Percentiles rank a stretch among this genome's conserved stretches.
These are phyloP conservation scores for Sepiola atlantica DNA, from an alignment of 2,888 invertebrate genomes.

Conservation along the genomic window DNA sequence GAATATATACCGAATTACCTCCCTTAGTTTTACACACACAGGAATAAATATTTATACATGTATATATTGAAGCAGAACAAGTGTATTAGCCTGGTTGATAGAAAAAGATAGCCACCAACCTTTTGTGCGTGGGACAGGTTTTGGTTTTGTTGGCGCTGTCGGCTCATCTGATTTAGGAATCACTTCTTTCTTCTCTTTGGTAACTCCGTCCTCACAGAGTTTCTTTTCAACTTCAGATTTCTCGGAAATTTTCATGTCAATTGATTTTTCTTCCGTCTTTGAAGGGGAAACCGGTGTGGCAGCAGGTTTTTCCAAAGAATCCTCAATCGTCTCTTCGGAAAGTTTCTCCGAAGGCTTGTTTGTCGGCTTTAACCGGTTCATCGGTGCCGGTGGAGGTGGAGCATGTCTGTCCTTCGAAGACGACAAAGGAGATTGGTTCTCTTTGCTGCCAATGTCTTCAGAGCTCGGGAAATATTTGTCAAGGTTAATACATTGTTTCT, in stretches of 20 bases:
- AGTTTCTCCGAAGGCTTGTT: not conserved
- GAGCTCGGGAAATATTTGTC: slow-evolving; percentile 2
- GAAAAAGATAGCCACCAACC: not conserved
- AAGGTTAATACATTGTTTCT: not conserved
- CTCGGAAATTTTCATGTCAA: not conserved
- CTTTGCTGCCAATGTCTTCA: not conserved
- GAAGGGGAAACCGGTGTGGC: not conserved
- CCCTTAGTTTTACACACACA: no score
- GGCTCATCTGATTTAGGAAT: not conserved
- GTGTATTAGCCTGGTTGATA: no score
- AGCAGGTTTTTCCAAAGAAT: not conserved
- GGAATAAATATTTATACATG: no score
- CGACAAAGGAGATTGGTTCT: not conserved
- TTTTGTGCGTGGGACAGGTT: not conserved
- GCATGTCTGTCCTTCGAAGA: not conserved
- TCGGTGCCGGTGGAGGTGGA: not conserved
- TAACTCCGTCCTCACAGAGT: not conserved
- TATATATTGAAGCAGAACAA: no score
- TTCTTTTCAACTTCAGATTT: not conserved
- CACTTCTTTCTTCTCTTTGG: not conserved
- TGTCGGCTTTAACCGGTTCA: not conserved
- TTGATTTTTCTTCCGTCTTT: not conserved
- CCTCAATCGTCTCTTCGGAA: not conserved
- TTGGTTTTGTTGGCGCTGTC: not conserved
- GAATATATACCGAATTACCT: no score